These are phyloP conservation scores for Dolichomitus sp. DNA, from an alignment of 2,888 invertebrate species.

Conservation along the genomic window DNA sequence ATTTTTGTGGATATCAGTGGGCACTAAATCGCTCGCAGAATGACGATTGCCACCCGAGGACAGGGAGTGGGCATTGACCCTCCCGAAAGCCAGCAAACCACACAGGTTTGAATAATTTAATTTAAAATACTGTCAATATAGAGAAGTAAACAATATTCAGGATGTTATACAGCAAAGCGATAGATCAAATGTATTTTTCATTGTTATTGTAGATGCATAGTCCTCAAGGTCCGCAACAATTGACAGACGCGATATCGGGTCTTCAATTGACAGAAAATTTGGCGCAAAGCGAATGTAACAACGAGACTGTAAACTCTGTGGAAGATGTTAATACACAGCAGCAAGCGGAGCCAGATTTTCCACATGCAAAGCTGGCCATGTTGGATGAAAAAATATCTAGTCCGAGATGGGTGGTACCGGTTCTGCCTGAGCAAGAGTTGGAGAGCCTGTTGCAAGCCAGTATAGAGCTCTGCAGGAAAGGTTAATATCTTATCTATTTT, in stretches of 20 bases:
- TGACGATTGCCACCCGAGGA: constrained; percentile 90
- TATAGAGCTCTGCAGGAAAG: constrained; percentile 94
- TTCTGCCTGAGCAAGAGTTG: constrained; percentile 97
- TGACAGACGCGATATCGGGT: constrained; percentile 83
- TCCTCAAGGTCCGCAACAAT: constrained; percentile 83
- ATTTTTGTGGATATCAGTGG: constrained; percentile 76
- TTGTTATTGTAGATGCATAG: constrained; percentile 80
- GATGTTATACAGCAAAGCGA: background rate
- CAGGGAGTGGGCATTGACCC: constrained; percentile 89
- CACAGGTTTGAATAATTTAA: constrained; percentile 76
- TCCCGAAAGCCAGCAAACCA: constrained; percentile 86
- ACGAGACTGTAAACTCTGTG: constrained; percentile 77
- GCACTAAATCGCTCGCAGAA: constrained; percentile 80
- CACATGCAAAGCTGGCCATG: constrained; percentile 94
- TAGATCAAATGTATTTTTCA: constrained; percentile 3
- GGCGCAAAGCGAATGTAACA: constrained; percentile 80
- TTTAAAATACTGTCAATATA: background rate
- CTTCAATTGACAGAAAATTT: constrained; percentile 83
- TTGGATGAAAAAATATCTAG: constrained; percentile 98
- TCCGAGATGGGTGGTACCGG: constrained; percentile 99
- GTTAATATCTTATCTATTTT: constrained; percentile 80
- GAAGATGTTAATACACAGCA: constrained; percentile 84
- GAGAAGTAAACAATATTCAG: background rate
- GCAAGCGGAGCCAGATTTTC: constrained; percentile 91
- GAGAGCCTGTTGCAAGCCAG: constrained; percentile 96